Conservation (phyloP, 1,140 invertebrate genomes). For the Drosophila seguyi region DNA sequence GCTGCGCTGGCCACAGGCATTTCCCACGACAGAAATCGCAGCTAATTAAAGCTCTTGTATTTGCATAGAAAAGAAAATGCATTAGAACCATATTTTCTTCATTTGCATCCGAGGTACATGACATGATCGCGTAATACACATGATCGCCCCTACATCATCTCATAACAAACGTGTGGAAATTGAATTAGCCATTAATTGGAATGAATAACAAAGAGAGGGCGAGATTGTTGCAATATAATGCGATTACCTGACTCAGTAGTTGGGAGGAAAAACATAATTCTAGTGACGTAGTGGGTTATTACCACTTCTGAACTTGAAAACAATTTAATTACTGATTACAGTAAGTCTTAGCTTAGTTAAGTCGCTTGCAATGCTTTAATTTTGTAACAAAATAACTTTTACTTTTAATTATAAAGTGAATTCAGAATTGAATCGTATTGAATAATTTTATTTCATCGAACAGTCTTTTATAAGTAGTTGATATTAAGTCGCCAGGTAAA, state of each 20-base stretch:
- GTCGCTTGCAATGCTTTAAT: not conserved
- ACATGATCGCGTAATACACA: slow-evolving; percentile 7
- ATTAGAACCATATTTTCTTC: slow-evolving; percentile 17
- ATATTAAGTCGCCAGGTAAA: not conserved
- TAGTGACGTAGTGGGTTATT: slow-evolving; percentile 29
- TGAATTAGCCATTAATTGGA: slow-evolving; percentile 11
- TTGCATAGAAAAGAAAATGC: slow-evolving; percentile 39
- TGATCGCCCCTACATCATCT: not conserved
- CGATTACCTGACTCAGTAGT: slow-evolving; percentile 5
- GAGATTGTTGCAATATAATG: slow-evolving; percentile 13
- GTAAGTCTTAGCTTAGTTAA: not conserved
- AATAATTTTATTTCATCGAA: not conserved
- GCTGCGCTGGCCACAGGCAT: slow-evolving; percentile 6
- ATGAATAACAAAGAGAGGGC: slow-evolving; percentile 16
- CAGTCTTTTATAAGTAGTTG: slow-evolving; percentile 1
- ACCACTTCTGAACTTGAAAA: not conserved
- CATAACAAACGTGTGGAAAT: slow-evolving; percentile 3
- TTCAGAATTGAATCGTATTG: not conserved
- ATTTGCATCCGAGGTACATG: slow-evolving; percentile 4
- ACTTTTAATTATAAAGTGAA: not conserved
- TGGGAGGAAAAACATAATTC: slow-evolving; percentile 20
- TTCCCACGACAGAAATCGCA: slow-evolving; percentile 34
- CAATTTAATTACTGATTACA: slow-evolving; percentile 3
- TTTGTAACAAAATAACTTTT: not conserved
- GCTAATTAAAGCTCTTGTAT: slow-evolving; percentile 19